phyloP scores from a whole-genome alignment of 2,888 invertebrate species.

The Timandra comae region DNA sequence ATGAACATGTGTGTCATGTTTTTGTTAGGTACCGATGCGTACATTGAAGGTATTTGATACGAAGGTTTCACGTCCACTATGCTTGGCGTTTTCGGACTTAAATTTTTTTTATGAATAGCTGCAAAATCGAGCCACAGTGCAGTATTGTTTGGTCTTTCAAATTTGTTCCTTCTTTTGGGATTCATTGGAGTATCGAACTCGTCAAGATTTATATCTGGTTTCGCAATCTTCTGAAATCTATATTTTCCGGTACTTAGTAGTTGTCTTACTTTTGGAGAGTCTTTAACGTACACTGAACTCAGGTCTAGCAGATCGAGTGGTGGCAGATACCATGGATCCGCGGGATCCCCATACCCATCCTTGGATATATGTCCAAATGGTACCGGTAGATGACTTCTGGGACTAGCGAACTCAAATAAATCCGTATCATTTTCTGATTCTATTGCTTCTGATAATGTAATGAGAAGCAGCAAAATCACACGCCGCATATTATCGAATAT shows the following conservation, averaged over 20 bases:
- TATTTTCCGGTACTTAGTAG: constrained; percentile 1
- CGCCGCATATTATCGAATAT: no score
- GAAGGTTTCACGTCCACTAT: no score
- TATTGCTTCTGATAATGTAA: no score
- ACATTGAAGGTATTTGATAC: constrained; percentile 12
- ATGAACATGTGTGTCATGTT: background rate
- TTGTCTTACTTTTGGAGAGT: constrained; percentile 1
- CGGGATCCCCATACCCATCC: constrained; percentile 27
- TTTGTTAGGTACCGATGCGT: background rate
- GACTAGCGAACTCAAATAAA: no score
- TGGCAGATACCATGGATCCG: constrained; percentile 22
- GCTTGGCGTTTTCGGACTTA: no score
- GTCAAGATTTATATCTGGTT: no score
- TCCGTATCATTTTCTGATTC: no score
- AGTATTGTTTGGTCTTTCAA: no score
- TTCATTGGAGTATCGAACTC: no score
- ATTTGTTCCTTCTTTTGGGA: no score
- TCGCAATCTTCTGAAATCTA: background rate
- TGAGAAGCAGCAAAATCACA: no score
- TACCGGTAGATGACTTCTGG: constrained; percentile 23
- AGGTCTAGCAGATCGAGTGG: constrained; percentile 32
- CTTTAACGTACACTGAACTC: constrained; percentile 1
- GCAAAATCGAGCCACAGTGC: no score
- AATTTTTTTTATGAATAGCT: constrained; percentile 9
- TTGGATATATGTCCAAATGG: constrained; percentile 41